A percentile compares a stretch with the other conserved stretches of the same genome.
Conservation (phyloP, 2,888 invertebrate genomes). For the Nebria brevicollis region DNA sequence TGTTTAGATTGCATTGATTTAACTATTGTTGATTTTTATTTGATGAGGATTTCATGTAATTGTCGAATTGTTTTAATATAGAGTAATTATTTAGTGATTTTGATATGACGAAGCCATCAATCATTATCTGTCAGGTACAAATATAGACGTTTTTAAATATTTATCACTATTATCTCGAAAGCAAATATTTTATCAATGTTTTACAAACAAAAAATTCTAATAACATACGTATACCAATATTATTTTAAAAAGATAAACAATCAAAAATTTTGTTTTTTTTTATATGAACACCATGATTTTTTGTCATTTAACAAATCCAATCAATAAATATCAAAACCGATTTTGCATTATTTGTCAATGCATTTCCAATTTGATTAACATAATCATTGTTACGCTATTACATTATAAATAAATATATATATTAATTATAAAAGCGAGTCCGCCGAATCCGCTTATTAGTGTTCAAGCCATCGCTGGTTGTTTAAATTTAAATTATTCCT, state of each 20-base stretch:
- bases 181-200: neutral
- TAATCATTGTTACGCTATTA: no score
- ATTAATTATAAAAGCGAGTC: no score
- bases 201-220: neutral
- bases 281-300: neutral
- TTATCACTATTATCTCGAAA: neutral
- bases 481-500: no score
- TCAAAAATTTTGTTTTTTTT: neutral
- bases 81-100: neutral
- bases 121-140: neutral
- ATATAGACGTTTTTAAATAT: neutral
- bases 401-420: no score
- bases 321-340: neutral
- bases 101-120: neutral
- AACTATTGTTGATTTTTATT: neutral
- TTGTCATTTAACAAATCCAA: neutral
- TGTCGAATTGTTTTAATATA: neutral
- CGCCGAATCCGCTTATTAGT: no score
- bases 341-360: no score
- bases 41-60: neutral
- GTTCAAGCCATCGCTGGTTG: no score
- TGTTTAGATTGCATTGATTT: neutral
- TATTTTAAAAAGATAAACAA: neutral
- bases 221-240: neutral
- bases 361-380: no score